Base-by-base conservation (phyloP, 1,140 invertebrate genomes). In the Sitobion miscanthi region DNA sequence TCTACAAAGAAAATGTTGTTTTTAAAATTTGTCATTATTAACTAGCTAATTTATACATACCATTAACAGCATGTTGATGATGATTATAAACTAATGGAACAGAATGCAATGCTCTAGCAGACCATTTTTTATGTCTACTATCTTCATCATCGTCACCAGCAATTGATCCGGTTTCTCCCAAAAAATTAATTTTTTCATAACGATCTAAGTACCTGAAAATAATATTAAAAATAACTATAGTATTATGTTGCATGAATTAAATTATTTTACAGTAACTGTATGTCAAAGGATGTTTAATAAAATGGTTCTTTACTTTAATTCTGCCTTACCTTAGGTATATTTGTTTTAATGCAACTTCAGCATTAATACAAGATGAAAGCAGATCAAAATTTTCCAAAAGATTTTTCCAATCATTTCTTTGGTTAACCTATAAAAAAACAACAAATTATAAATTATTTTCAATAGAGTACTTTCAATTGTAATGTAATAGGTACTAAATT, bases 131-230 rank as follows among this genome's bases (percentile, higher is more conserved):
- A 95, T 97, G 96, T 94, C 97, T 96, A 69, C 96, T 96, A 94
- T 97, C 97, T 94, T 98, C 97, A 88, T 97, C 97, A 94, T 98
- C 97, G 90, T 96, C 96, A 94, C 96, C 96, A 87, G 96, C 97
- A 93, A 97, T 96, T 94, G 98, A 98, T 1, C 96, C 97, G 95
- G 97, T 97, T 95, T 98, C 98, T 9, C 98, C 98, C 89, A 98
- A 96, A 94, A 97, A 98, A 94, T 98, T 97, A 30, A 98, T 96
- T 95, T 98, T 98, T 95, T 98, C 98, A 95, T 98, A 98, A 94
- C 96, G 96, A 94, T 98, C 97, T 94, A 98, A 95, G 95, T 97
- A 97, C 95, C 98, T 98, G 95, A 69, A 96, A 96, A 94, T 77
- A 94, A 95, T 94, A 95, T 94, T 49, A 45, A 42, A 90, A 91